Evolutionary conservation across 2,888 invertebrate genomes (phyloP), one percentile per base, ranked within the genome.

Genomic region (Maniola hyperantus): DNA sequence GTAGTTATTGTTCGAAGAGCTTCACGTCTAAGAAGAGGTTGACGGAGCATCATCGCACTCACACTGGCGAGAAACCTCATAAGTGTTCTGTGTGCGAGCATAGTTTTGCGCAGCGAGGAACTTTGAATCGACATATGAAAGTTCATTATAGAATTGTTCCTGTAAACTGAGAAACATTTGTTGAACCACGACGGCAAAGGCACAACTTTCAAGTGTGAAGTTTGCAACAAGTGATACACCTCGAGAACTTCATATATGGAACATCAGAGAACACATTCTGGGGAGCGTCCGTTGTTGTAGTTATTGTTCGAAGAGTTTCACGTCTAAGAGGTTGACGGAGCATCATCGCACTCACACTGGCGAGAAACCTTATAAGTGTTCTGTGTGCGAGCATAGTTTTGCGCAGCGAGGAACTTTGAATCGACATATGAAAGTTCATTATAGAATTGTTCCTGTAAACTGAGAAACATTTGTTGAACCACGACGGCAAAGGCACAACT

Each of bases 391-490:
- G 13, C 87, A 88, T 63, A 79, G 87, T 2, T 93, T 92, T 68
- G 86, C 89, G 0, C 92, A 92, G 68, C 77, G 88, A 46, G 91
- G 92, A 0, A 87, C 91, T 0, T 69, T 92, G 67, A 89, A 84
- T 33, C 77, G 92, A 57, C 93, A 93, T 76, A 84, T 90, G 85
- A 91, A 88, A 72, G 84, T 91, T 7, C 92, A 93, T 70, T 80
- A 81, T 48, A 84, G 83, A 71, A 69, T 76, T 46, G 62, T 62
- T 26, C 64, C 71, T n/a, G 33, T 53, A 7, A n/a, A n/a, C n/a
- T n/a, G n/a, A n/a, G n/a, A 87, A 87, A 74, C 93, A 93, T 72
- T 75, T 91, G 54, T 77, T 83, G 0, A 80, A 82, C 72, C 93
- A 93, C 53, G 88, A 89, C 46, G 91, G 91, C 0, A 84, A 83